A percentile compares a stretch with the other conserved stretches of the same genome.
Conservation (phyloP, 1,140 invertebrate species). For the Heliothis subflexa region DNA sequence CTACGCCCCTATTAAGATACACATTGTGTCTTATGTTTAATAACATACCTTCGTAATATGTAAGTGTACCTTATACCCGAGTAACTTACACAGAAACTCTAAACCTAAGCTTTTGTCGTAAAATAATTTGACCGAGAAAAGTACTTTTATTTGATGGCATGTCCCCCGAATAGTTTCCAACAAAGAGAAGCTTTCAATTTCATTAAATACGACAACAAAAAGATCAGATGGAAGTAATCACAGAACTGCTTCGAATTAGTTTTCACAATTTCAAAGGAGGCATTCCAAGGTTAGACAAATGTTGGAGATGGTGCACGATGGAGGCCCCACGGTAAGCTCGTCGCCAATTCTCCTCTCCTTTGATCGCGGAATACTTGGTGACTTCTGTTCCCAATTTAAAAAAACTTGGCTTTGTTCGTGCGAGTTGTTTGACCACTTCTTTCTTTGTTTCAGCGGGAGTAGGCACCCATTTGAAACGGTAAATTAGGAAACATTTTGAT, state of each 20-base stretch:
- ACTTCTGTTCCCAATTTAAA: slow-evolving; percentile 62
- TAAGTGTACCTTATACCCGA: slow-evolving; percentile 28
- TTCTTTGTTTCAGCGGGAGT: slow-evolving; percentile 55
- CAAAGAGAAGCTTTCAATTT: slow-evolving; percentile 60
- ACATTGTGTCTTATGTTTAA: slow-evolving; percentile 71
- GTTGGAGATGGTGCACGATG: slow-evolving; percentile 56
- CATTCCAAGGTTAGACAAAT: slow-evolving; percentile 78
- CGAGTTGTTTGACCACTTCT: slow-evolving; percentile 60
- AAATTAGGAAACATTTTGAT: slow-evolving; percentile 58
- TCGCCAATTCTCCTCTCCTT: slow-evolving; percentile 59
- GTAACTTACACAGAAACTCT: slow-evolving; percentile 9
- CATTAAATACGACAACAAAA: slow-evolving; percentile 67
- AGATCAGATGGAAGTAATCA: slow-evolving; percentile 57
- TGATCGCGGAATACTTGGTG: slow-evolving; percentile 71
- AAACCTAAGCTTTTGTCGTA: slow-evolving; percentile 34
- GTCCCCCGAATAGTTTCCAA: slow-evolving; percentile 52
- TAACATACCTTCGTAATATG: slow-evolving; percentile 50
- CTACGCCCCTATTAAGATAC: slow-evolving; percentile 75
- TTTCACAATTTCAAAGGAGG: slow-evolving; percentile 74
- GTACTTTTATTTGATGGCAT: slow-evolving; percentile 50
- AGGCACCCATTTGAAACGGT: slow-evolving; percentile 52
- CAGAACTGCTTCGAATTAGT: slow-evolving; percentile 74
- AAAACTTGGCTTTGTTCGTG: slow-evolving; percentile 57
- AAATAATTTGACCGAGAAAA: slow-evolving; percentile 48
- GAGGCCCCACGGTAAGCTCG: slow-evolving; percentile 43